Conservation (phyloP, 1,140 invertebrate species). For the Anadara kagoshimensis region DNA sequence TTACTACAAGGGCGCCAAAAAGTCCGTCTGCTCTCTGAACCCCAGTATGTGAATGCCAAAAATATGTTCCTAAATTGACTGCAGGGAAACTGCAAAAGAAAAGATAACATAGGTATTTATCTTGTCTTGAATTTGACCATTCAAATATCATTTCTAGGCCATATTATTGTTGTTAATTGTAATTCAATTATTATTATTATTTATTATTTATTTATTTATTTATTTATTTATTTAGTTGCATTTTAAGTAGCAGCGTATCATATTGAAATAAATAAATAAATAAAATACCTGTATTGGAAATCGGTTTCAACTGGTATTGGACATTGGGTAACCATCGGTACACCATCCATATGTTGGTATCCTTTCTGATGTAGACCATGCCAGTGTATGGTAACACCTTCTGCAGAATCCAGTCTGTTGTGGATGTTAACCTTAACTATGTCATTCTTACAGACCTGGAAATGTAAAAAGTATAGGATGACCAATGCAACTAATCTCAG, state of each 20-base stretch:
- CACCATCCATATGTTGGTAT: conserved; percentile 92
- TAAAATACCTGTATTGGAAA: conserved; percentile 22
- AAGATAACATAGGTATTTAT: background rate
- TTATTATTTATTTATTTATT: too few relatives aligned
- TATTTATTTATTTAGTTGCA: too few relatives aligned
- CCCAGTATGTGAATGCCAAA: conserved; percentile 92
- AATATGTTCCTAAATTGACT: conserved; percentile 83
- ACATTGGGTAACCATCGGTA: conserved; percentile 92
- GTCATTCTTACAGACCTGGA: conserved; percentile 25
- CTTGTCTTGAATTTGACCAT: background rate
- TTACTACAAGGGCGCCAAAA: conserved; percentile 54
- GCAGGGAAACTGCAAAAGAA: conserved; percentile 71
- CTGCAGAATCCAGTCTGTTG: conserved; percentile 9
- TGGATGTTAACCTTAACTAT: conserved; percentile 23
- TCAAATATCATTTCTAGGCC: background rate
- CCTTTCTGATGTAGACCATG: conserved; percentile 87
- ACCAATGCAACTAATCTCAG: background rate
- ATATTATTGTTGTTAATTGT: too few relatives aligned
- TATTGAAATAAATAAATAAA: background rate
- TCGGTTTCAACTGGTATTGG: conserved; percentile 78
- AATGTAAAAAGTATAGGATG: background rate
- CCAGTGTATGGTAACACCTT: conserved; percentile 89
- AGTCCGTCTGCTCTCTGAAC: conserved; percentile 88
- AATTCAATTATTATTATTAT: too few relatives aligned
- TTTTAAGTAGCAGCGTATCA: too few relatives aligned